Percentiles rank a stretch among this genome's conserved stretches.
Evolutionary conservation across 2,797 vertebrate genomes (phyloP).

Genomic region (Pangasius larnaudii): DNA sequence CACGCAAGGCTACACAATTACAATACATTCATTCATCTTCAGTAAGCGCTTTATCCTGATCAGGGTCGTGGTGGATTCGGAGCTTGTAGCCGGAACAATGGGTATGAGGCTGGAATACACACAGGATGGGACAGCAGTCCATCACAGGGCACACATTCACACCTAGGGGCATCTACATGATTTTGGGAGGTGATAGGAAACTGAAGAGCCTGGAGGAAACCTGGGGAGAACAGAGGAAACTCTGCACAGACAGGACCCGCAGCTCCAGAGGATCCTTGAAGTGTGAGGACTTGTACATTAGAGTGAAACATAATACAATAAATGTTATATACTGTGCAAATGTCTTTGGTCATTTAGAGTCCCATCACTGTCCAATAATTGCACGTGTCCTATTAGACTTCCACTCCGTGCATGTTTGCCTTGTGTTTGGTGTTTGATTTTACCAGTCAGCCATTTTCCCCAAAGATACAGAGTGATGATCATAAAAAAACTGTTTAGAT

Average conservation of each 20-base stretch:
- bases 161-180: not conserved
- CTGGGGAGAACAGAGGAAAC: not conserved
- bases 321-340: not conserved
- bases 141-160: not conserved
- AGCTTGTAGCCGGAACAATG: not conserved
- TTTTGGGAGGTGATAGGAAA: not conserved
- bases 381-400: not conserved
- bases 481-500: too few species aligned
- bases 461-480: not conserved
- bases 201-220: not conserved
- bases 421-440: not conserved
- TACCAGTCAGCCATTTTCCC: not conserved
- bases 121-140: not conserved
- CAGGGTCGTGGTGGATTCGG: not conserved
- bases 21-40: not conserved
- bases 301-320: not conserved
- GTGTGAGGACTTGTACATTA: not conserved
- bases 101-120: not conserved
- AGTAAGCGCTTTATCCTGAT: constrained; percentile 11
- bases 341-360: not conserved
- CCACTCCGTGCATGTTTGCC: not conserved
- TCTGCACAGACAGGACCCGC: not conserved
- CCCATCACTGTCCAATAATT: not conserved
- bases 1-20: constrained; percentile 8
- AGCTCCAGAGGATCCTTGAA: not conserved